A percentile compares a stretch with the other conserved stretches of the same genome.
Evolutionary conservation across 2,888 invertebrate genomes (phyloP).

Genomic region (Ennomos fuscantarius): DNA sequence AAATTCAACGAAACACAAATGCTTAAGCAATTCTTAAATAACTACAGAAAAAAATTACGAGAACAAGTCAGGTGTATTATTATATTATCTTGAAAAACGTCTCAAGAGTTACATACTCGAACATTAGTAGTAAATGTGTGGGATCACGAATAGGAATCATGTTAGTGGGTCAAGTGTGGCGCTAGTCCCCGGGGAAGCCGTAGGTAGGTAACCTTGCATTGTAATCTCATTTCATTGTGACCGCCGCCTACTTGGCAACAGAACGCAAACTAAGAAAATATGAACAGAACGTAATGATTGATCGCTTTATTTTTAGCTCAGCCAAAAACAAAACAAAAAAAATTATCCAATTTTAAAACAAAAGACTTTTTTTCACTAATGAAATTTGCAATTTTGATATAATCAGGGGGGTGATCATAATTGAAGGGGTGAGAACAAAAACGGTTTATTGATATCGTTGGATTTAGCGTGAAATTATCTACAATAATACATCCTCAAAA

Average conservation of each 20-base stretch:
- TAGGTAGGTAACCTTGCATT: conserved; percentile 59
- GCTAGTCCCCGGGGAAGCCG: conserved; percentile 59
- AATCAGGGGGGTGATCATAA: too few relatives aligned
- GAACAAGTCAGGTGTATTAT: conserved; percentile 23
- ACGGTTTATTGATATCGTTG: too few relatives aligned
- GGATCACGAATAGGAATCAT: conserved; percentile 41
- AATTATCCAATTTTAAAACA: too few relatives aligned
- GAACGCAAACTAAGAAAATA: conserved; percentile 5
- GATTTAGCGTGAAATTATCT: too few relatives aligned
- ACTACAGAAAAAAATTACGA: not conserved
- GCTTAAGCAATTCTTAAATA: too few relatives aligned
- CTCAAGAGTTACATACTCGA: conserved; percentile 20
- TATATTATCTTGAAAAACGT: conserved; percentile 32
- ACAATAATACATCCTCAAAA: too few relatives aligned
- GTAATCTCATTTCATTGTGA: conserved; percentile 69
- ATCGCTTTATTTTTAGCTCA: too few relatives aligned
- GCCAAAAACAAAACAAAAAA: not conserved
- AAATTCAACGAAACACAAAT: too few relatives aligned
- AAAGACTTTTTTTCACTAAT: too few relatives aligned
- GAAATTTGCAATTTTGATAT: too few relatives aligned
- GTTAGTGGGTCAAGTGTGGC: conserved; percentile 67
- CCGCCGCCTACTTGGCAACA: conserved; percentile 15
- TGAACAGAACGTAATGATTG: not conserved
- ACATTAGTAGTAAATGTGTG: conserved; percentile 36
- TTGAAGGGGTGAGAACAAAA: too few relatives aligned